A percentile compares a stretch with the other conserved stretches of the same genome.
Conservation (phyloP, 1,140 invertebrate genomes). For the Hycleus cichorii region DNA sequence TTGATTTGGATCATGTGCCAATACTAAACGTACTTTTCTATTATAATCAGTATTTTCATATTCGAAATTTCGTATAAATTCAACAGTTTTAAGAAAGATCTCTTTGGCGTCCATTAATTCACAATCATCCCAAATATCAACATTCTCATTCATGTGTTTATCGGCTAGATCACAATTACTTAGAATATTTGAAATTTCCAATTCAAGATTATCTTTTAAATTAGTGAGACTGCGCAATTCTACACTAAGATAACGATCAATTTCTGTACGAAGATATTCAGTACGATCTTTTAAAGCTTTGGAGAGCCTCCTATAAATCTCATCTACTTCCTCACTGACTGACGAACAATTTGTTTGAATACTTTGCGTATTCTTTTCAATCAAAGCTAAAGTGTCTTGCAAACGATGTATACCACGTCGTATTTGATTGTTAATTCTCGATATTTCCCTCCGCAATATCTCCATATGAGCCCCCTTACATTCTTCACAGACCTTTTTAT, state of each 20-base stretch:
- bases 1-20: constrained; percentile 84
- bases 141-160: constrained; percentile 81
- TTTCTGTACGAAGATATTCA: constrained; percentile 77
- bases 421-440: constrained; percentile 88
- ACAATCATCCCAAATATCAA: constrained; percentile 78
- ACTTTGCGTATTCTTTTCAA: constrained; percentile 78
- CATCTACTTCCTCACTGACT: constrained; percentile 86
- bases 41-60: constrained; percentile 85
- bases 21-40: constrained; percentile 73
- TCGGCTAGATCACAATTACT: constrained; percentile 96
- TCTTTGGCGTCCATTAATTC: constrained; percentile 91
- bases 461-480: constrained; percentile 94
- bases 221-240: constrained; percentile 76
- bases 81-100: constrained; percentile 87
- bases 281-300: constrained; percentile 90
- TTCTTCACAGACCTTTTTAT: constrained; percentile 85
- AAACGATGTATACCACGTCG: constrained; percentile 76
- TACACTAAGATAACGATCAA: constrained; percentile 77
- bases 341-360: constrained; percentile 78
- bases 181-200: constrained; percentile 86
- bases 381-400: constrained; percentile 72
- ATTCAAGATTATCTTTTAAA: constrained; percentile 87
- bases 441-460: constrained; percentile 87
- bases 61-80: constrained; percentile 89
- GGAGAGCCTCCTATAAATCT: constrained; percentile 79